phyloP scores from a whole-genome alignment of 2,797 vertebrate species.

The Phalanger gymnotis region DNA sequence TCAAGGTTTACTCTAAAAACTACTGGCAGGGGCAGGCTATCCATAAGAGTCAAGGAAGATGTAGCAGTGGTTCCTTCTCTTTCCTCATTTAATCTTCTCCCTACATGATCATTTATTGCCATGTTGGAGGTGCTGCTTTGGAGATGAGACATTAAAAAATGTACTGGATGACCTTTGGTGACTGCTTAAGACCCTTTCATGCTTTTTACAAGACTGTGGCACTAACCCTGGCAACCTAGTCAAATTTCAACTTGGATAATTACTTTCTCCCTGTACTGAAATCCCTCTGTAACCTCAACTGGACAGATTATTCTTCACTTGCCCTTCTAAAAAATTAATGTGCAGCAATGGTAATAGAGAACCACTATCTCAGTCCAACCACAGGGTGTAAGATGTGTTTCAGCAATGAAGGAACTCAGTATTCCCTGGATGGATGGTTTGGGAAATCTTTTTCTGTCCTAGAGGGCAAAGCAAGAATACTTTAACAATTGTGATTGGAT shows the following conservation, averaged over 20 bases:
- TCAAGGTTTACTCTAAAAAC: conserved; percentile 25
- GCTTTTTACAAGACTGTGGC: conserved; percentile 58
- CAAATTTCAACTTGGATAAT: conserved; percentile 53
- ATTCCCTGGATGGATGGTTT: conserved; percentile 44
- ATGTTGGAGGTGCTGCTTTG: conserved; percentile 54
- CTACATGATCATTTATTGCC: conserved; percentile 43
- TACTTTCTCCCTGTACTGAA: neutral
- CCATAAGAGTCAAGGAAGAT: neutral
- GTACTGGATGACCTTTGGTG: conserved; percentile 66
- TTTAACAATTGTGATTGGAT: conserved; percentile 51
- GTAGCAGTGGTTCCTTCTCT: conserved; percentile 17
- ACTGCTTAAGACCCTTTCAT: conserved; percentile 43
- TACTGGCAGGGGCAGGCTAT: conserved; percentile 5
- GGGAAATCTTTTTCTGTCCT: conserved; percentile 47
- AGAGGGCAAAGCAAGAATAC: conserved; percentile 36
- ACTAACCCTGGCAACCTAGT: conserved; percentile 62
- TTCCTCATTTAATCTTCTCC: conserved; percentile 50
- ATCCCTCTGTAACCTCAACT: conserved; percentile 55
- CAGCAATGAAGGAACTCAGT: conserved; percentile 34
- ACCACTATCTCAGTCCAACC: conserved; percentile 29
- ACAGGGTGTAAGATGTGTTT: neutral
- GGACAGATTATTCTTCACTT: conserved; percentile 69
- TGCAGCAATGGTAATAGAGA: conserved; percentile 24
- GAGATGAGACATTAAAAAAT: conserved; percentile 65
- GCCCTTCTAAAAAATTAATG: conserved; percentile 73